Evolutionary conservation across 92 coral and sea anemone species (phyloP).

Genomic region (Zoanthus sociatus): DNA sequence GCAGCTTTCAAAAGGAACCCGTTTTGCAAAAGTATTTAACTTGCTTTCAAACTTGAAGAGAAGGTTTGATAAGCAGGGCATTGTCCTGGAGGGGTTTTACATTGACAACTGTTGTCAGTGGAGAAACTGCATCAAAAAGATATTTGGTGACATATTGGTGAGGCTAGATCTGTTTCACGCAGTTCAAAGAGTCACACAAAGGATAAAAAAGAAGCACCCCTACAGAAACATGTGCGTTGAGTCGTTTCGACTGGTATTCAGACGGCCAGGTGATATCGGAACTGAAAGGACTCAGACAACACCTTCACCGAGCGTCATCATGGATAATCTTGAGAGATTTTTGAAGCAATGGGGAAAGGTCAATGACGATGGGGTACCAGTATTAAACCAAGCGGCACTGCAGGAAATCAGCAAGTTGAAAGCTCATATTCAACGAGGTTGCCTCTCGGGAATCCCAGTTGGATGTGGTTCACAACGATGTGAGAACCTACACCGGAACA

Average conservation of each 20-base stretch:
- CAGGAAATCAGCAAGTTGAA: conserved; percentile 47
- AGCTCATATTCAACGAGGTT: conserved; percentile 48
- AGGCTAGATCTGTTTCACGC: conserved; percentile 60
- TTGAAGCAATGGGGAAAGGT: conserved; percentile 42
- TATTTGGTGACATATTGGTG: conserved; percentile 49
- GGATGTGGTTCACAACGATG: too few relatives aligned
- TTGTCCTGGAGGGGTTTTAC: conserved; percentile 31
- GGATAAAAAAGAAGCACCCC: conserved; percentile 46
- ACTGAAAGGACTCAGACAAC: conserved; percentile 32
- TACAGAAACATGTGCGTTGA: conserved; percentile 28
- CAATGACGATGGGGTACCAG: conserved; percentile 6
- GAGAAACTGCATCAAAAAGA: conserved; percentile 18
- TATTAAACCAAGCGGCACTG: conserved; percentile 42
- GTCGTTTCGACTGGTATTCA: conserved; percentile 36
- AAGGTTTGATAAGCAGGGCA: conserved; percentile 19
- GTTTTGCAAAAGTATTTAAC: conserved; percentile 35
- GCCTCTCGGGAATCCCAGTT: too few relatives aligned
- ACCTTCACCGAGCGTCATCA: conserved; percentile 43
- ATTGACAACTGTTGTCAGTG: conserved; percentile 66
- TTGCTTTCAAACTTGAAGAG: conserved; percentile 38
- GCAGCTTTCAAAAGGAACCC: conserved; percentile 6
- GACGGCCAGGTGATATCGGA: conserved; percentile 42
- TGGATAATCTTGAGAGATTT: conserved; percentile 44
- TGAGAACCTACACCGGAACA: too few relatives aligned
- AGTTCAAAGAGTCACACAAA: conserved; percentile 29